These are phyloP conservation scores for Papilio helenus DNA, from an alignment of 1,140 invertebrate species.

Conservation along the genomic window DNA sequence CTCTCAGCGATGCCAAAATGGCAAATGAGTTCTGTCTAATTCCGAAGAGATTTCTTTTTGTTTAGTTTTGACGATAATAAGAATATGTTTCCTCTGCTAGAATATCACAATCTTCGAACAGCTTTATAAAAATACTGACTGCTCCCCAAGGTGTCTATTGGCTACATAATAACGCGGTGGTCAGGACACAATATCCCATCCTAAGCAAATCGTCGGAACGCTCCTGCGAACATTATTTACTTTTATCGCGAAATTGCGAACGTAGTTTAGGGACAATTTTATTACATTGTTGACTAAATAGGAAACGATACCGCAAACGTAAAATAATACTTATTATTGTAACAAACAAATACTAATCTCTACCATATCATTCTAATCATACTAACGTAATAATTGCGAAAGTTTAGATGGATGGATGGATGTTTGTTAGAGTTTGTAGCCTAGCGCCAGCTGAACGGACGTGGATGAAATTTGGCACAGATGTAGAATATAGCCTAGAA, in stretches of 20 bases:
- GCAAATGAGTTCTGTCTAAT: background rate
- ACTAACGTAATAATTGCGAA: too few relatives aligned
- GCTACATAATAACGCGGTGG: conserved; percentile 45
- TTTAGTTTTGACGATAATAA: too few relatives aligned
- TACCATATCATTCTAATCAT: too few relatives aligned
- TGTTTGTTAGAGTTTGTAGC: too few relatives aligned
- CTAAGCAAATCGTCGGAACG: conserved; percentile 60
- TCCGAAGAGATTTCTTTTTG: background rate
- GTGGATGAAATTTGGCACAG: too few relatives aligned
- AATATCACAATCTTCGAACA: background rate
- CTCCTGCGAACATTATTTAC: conserved; percentile 57
- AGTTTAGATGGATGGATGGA: too few relatives aligned
- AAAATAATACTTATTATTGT: background rate
- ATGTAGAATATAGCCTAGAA: too few relatives aligned
- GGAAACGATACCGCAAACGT: background rate
- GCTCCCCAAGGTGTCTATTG: conserved; percentile 9
- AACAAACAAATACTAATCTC: too few relatives aligned
- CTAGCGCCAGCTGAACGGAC: too few relatives aligned
- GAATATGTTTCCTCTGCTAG: background rate
- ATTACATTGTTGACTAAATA: conserved; percentile 31
- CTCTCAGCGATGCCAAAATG: background rate
- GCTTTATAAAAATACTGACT: background rate
- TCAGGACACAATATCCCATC: conserved; percentile 55
- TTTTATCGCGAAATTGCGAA: conserved; percentile 58
- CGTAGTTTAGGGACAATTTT: conserved; percentile 52